A percentile compares a stretch with the other conserved stretches of the same genome.
phyloP scores from a whole-genome alignment of 2,888 invertebrate species.

The Cacoxenus indagator region DNA sequence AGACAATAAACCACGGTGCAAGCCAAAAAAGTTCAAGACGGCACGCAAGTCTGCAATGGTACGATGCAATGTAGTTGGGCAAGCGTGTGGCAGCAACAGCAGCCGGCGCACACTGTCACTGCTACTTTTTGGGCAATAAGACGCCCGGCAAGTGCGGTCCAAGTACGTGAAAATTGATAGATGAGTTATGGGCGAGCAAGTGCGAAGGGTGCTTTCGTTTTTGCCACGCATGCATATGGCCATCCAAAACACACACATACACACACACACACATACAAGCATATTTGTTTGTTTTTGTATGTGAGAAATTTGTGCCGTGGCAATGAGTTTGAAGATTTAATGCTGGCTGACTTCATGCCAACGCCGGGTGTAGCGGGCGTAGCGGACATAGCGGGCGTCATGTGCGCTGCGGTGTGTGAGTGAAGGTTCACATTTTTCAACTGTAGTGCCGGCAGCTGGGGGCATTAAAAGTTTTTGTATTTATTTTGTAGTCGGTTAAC shows the following conservation, averaged over 20 bases:
- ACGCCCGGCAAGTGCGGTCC: constrained; percentile 56
- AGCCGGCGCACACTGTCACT: not conserved
- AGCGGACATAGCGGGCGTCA: not conserved
- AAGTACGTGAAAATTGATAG: constrained; percentile 70
- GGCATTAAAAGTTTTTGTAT: constrained; percentile 65
- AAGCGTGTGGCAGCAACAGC: not conserved
- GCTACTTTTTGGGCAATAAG: constrained; percentile 55
- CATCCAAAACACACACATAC: constrained; percentile 30
- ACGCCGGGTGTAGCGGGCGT: not conserved
- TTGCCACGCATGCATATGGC: constrained; percentile 57
- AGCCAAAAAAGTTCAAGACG: constrained; percentile 35
- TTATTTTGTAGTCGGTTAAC: constrained; percentile 67
- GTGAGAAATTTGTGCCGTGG: constrained; percentile 54
- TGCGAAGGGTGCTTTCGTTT: constrained; percentile 45
- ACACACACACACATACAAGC: constrained; percentile 34
- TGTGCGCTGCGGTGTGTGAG: constrained; percentile 23
- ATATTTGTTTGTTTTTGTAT: constrained; percentile 34
- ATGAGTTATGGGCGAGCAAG: constrained; percentile 66
- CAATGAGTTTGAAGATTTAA: constrained; percentile 59
- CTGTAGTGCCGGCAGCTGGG: constrained; percentile 51
- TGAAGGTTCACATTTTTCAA: constrained; percentile 57
- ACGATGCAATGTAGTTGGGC: not conserved
- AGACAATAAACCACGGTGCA: constrained; percentile 43
- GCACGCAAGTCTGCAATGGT: not conserved
- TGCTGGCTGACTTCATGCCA: constrained; percentile 11